These are phyloP conservation scores for Scaptomyza parva DNA, from an alignment of 2,888 invertebrate genomes.

Conservation along the genomic window DNA sequence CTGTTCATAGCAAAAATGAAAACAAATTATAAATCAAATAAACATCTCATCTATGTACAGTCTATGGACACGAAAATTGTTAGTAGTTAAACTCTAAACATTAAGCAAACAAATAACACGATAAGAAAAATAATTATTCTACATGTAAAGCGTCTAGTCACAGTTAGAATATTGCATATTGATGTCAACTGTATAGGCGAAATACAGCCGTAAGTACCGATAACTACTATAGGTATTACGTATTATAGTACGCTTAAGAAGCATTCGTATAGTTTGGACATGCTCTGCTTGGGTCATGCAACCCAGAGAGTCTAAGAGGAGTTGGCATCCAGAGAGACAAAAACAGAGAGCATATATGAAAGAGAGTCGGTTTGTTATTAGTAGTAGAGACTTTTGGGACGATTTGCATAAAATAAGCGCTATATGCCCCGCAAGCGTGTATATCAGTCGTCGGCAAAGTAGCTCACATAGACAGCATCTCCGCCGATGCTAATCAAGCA, in stretches of 20 bases:
- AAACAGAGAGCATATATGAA: conserved; percentile 28
- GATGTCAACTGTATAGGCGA: conserved; percentile 30
- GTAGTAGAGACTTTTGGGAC: conserved; percentile 81
- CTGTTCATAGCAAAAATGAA: conserved; percentile 15
- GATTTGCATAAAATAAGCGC: conserved; percentile 82
- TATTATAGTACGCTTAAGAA: conserved; percentile 26
- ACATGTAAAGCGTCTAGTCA: conserved; percentile 54
- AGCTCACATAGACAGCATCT: conserved; percentile 94
- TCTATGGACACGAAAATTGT: conserved; percentile 41
- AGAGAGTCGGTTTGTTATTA: conserved; percentile 42
- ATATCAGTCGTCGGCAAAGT: conserved; percentile 87
- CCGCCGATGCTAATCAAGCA: conserved; percentile 98
- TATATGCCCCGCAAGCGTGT: conserved; percentile 82
- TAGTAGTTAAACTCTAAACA: conserved; percentile 53
- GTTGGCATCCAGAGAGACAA: conserved; percentile 32
- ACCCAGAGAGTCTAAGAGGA: conserved; percentile 8
- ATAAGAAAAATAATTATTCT: conserved; percentile 49
- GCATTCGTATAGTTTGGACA: conserved; percentile 7
- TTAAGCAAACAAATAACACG: conserved; percentile 72
- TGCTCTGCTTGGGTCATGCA: conserved; percentile 27
- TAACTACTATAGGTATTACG: conserved; percentile 11
- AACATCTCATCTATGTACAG: conserved; percentile 70
- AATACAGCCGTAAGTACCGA: conserved; percentile 18
- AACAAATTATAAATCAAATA: conserved; percentile 57
- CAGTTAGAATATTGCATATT: conserved; percentile 71